A percentile compares a stretch with the other conserved stretches of the same genome.
phyloP scores from a whole-genome alignment of 2,113 vertebrate genomes.

The Dipodomys stephensi region DNA sequence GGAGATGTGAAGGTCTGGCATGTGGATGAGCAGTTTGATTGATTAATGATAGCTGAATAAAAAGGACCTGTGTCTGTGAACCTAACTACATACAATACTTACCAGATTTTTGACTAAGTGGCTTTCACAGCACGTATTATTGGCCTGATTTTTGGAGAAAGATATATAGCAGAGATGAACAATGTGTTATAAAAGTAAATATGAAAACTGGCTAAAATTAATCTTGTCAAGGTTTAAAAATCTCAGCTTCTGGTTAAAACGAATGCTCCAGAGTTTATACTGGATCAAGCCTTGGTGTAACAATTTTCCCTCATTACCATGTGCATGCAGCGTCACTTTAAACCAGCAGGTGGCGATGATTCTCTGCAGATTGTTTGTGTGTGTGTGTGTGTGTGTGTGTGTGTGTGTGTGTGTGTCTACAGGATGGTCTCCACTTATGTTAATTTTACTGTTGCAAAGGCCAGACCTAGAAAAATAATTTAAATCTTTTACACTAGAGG shows the following conservation, averaged over 20 bases:
- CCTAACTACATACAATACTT: neutral
- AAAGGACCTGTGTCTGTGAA: neutral
- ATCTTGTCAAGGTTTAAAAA: constrained; percentile 2
- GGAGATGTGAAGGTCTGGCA: neutral
- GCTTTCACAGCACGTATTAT: neutral
- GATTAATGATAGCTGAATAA: neutral
- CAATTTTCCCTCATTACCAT: neutral
- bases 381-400: too few species aligned
- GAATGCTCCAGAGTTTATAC: neutral
- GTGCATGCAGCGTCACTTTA: accelerated
- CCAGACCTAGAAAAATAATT: neutral
- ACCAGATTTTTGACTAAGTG: neutral
- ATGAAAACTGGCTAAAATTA: constrained; percentile 11
- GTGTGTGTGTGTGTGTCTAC: too few species aligned
- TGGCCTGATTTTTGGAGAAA: constrained; percentile 34
- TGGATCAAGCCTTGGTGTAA: neutral
- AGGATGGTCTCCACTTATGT: neutral
- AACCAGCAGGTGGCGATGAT: constrained; percentile 82
- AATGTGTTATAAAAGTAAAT: neutral
- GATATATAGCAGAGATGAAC: neutral
- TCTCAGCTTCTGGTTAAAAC: constrained; percentile 33
- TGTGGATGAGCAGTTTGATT: neutral
- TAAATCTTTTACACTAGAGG: neutral
- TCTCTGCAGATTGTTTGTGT: neutral
- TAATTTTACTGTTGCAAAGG: too few species aligned